Percentiles rank a stretch among this genome's conserved stretches.
Conservation (phyloP, 92 coral and sea anemone species). For the Heliopora coerulea region DNA sequence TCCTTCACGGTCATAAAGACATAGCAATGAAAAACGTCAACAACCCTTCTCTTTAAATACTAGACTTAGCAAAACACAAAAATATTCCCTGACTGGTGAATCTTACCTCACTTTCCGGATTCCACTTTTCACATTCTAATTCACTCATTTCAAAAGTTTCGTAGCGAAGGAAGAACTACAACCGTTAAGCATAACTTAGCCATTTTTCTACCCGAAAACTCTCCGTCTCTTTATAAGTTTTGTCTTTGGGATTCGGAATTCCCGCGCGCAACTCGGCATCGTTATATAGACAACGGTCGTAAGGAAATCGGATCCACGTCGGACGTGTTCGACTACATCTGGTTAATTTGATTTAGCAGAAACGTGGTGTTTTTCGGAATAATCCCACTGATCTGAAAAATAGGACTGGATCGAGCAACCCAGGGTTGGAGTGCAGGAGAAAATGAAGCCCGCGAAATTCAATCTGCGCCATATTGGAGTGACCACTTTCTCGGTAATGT, state of each 20-base stretch:
- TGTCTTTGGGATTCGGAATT: slow-evolving; percentile 22
- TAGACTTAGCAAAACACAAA: slow-evolving; percentile 6
- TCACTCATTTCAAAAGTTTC: slow-evolving; percentile 1
- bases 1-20: too few species aligned
- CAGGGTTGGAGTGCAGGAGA: too few species aligned
- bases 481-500: too few species aligned
- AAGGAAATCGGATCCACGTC: background rate
- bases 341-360: too few species aligned
- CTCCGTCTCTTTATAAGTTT: background rate
- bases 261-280: slow-evolving; percentile 12
- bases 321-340: slow-evolving; percentile 13
- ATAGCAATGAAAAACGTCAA: too few species aligned
- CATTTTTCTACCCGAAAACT: background rate
- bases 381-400: too few species aligned
- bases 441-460: too few species aligned
- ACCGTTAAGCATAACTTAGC: background rate
- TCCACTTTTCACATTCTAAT: slow-evolving; percentile 2
- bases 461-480: too few species aligned
- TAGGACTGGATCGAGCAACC: too few species aligned
- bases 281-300: background rate
- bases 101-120: slow-evolving; percentile 3
- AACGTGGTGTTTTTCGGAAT: too few species aligned
- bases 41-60: too few species aligned
- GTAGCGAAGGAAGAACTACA: slow-evolving; percentile 4
- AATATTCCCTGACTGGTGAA: background rate